Evolutionary conservation across 2,888 invertebrate species (phyloP), one percentile per base, ranked within the genome.

Genomic region (Ormyrus thymus): DNA sequence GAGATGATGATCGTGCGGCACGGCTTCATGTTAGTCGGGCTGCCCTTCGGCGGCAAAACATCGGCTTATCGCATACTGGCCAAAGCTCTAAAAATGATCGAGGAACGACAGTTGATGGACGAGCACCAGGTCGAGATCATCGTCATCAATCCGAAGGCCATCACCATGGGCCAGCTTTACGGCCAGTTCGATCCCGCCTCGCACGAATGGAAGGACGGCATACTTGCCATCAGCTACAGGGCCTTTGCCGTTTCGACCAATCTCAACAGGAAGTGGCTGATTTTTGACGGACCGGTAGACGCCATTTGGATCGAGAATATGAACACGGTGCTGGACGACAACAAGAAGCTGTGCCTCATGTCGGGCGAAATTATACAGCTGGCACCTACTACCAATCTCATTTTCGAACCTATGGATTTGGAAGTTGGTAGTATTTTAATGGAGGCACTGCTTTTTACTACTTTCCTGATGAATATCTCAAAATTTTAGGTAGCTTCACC

Each of bases 221-320:
- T 98, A 43, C 90, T 97, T 46, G 96, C 97, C 0, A 94, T 96
- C 7, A 95, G 94, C 86, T 97, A 96, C 89, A 92, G 97, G 73
- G 93, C 93, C 43, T 96, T 96, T 86, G 96, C 96, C 0, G 93
- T 93, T 85, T 96, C 94, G 71, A 92, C 93, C 78, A 94, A 87
- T 80, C 81, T 87, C 85, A 92, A 82, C 83, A 94, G 97, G 81
- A 98, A 98, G 89, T 98, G 98, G 98, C 91, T 98, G 13, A 92
- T 98, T 70, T 98, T 98, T 89, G 98, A 98, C 90, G 98, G 98
- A 0, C 98, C 98, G 0, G 97, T 98, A 0, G 98, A 98, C 90
- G 97, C 98, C 0, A 94, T 97, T 68, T 98, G 98, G 98, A 97
- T 98, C 84, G 98, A 98, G 90, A 98, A 97, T 87, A 95, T 98